A percentile compares a stretch with the other conserved stretches of the same genome.
phyloP scores from a whole-genome alignment of 2,888 invertebrate species.

The Cerastis rubricosa region DNA sequence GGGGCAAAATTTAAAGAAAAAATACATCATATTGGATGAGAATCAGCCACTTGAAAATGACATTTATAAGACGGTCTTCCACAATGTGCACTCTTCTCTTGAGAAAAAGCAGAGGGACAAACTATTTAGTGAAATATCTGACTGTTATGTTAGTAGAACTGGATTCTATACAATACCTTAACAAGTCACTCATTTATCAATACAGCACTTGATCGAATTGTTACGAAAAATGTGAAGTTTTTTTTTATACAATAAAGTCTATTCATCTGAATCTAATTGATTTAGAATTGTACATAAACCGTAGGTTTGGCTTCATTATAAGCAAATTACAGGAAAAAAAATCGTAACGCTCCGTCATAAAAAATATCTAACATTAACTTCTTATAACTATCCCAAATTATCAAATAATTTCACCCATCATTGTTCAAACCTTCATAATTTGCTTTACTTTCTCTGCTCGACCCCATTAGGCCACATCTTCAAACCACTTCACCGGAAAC shows the following conservation, averaged over 20 bases:
- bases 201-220: background rate
- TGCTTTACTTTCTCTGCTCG: constrained; percentile 43
- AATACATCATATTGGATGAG: too few species aligned
- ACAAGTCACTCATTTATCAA: background rate
- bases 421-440: constrained; percentile 40
- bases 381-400: constrained; percentile 25
- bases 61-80: background rate
- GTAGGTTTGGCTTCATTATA: background rate
- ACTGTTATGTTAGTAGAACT: background rate
- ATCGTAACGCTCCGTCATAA: background rate
- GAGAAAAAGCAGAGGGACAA: background rate
- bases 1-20: too few species aligned
- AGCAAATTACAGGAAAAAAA: background rate
- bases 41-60: background rate
- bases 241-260: background rate
- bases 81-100: background rate
- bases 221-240: background rate
- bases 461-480: constrained; percentile 41
- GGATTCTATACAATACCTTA: background rate
- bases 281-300: background rate
- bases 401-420: constrained; percentile 31
- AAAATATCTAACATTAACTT: constrained; percentile 28
- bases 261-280: background rate
- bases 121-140: background rate
- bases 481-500: constrained; percentile 51